These are phyloP conservation scores for Drosophila gunungcola DNA, from an alignment of 1,140 invertebrate genomes.

Conservation along the genomic window DNA sequence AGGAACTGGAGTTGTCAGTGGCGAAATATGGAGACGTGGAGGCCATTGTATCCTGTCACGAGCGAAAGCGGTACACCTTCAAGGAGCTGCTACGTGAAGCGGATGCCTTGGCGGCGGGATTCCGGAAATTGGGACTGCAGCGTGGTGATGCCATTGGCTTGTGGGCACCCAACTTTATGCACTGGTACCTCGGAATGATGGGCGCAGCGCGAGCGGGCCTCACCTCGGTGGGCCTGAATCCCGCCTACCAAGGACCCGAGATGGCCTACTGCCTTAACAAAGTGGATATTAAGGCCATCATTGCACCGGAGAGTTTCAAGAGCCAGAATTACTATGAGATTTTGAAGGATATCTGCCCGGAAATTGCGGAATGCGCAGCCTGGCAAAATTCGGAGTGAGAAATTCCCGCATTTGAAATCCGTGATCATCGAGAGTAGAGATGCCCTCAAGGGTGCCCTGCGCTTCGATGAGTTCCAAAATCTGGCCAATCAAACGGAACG, in stretches of 20 bases:
- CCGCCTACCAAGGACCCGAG: slow-evolving; percentile 91
- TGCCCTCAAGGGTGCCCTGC: slow-evolving; percentile 87
- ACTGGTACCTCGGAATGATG: slow-evolving; percentile 93
- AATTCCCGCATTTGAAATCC: slow-evolving; percentile 86
- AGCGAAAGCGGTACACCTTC: slow-evolving; percentile 88
- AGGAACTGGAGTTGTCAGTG: slow-evolving; percentile 86
- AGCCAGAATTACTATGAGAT: slow-evolving; percentile 91
- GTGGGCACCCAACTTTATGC: slow-evolving; percentile 94
- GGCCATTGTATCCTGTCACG: slow-evolving; percentile 87
- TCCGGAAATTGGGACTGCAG: slow-evolving; percentile 91
- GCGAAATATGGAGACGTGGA: slow-evolving; percentile 86
- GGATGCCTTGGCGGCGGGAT: slow-evolving; percentile 92
- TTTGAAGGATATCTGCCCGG: slow-evolving; percentile 86
- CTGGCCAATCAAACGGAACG: slow-evolving; percentile 70
- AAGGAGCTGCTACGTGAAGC: slow-evolving; percentile 87
- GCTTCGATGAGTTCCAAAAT: slow-evolving; percentile 87
- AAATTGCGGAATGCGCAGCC: slow-evolving; percentile 75
- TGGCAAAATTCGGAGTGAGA: slow-evolving; percentile 72
- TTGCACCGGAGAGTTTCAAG: slow-evolving; percentile 89
- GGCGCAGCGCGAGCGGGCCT: slow-evolving; percentile 93
- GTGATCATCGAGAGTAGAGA: slow-evolving; percentile 86
- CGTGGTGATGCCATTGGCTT: slow-evolving; percentile 94
- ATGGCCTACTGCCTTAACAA: slow-evolving; percentile 92
- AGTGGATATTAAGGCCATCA: slow-evolving; percentile 90
- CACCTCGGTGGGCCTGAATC: slow-evolving; percentile 94